Percentiles rank a stretch among this genome's conserved stretches.
Conservation (phyloP, 2,888 invertebrate species). For the Mactromeris polynyma region DNA sequence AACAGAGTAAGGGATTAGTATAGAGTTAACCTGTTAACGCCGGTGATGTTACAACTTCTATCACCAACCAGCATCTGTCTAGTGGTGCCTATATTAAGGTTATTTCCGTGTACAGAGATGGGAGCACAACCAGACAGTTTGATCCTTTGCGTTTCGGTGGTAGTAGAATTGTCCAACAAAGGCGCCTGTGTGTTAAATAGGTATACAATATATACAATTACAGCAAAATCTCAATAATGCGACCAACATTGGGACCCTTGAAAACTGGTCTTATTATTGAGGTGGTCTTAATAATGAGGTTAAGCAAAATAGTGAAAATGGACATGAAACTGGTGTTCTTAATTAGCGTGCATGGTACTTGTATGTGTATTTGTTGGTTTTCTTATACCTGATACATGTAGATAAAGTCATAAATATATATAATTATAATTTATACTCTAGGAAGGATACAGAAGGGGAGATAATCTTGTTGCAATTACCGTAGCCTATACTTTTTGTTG, state of each 20-base stretch:
- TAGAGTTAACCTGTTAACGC: neutral
- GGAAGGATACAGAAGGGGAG: neutral
- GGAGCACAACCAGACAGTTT: neutral
- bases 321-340: no score
- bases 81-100: neutral
- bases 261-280: no score
- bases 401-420: neutral
- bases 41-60: neutral
- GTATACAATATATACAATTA: neutral
- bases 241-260: no score
- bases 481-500: no score
- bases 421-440: neutral
- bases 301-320: no score
- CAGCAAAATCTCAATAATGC: no score
- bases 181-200: neutral
- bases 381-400: no score
- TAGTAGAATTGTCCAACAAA: neutral
- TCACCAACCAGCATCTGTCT: neutral
- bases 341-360: neutral
- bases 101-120: neutral
- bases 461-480: no score
- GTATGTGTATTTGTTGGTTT: neutral
- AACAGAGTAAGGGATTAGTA: no score
- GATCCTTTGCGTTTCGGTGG: neutral
- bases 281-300: no score